A percentile compares a stretch with the other conserved stretches of the same genome.
These are phyloP conservation scores for Sphaerophoria rueppellii DNA, from an alignment of 2,888 invertebrate species.

Conservation along the genomic window DNA sequence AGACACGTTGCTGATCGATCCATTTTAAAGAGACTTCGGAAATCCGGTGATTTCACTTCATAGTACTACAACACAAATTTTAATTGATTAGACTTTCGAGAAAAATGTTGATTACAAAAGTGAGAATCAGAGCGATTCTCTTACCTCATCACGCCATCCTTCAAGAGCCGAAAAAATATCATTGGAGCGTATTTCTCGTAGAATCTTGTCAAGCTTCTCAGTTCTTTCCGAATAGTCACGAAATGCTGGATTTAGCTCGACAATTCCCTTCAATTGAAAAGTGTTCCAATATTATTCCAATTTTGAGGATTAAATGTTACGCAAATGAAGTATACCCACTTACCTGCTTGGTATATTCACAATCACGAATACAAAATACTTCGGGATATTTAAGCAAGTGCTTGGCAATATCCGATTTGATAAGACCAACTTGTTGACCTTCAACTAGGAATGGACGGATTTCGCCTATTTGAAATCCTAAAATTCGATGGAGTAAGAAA, in stretches of 20 bases:
- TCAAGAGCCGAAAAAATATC: slow-evolving; percentile 91
- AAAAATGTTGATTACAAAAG: too few species aligned
- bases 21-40: slow-evolving; percentile 88
- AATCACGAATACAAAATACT: slow-evolving; percentile 84
- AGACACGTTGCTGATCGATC: slow-evolving; percentile 96
- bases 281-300: neutral
- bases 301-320: neutral
- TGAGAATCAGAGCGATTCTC: neutral
- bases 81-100: neutral
- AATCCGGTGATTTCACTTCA: slow-evolving; percentile 89
- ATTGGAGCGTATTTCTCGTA: slow-evolving; percentile 89
- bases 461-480: slow-evolving; percentile 89
- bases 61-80: slow-evolving; percentile 85
- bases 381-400: slow-evolving; percentile 91
- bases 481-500: slow-evolving; percentile 66
- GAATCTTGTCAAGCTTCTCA: slow-evolving; percentile 89
- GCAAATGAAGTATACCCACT: slow-evolving; percentile 3
- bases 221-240: slow-evolving; percentile 93
- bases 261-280: slow-evolving; percentile 86
- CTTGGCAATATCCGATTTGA: slow-evolving; percentile 92
- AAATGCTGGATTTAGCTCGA: slow-evolving; percentile 93
- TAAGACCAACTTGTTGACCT: slow-evolving; percentile 94
- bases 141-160: slow-evolving; percentile 97
- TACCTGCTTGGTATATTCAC: slow-evolving; percentile 80
- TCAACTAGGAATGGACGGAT: slow-evolving; percentile 94